Conservation (phyloP, 2,888 invertebrate genomes). For the Meganola albula region DNA sequence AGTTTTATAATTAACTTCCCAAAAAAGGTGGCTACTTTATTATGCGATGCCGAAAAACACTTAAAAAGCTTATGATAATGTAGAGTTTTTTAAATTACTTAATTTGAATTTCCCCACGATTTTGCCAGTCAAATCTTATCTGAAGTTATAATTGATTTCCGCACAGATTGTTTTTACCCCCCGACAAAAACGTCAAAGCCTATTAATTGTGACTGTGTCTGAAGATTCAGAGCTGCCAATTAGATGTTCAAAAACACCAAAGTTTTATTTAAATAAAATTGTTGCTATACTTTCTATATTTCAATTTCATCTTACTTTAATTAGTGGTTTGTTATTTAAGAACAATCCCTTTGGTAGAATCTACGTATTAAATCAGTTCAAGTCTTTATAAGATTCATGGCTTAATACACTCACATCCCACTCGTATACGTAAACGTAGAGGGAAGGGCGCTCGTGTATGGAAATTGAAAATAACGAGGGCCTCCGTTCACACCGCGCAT, state of each 20-base stretch:
- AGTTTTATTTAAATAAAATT: too few species aligned
- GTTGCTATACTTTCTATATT: too few species aligned
- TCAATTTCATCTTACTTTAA: too few species aligned
- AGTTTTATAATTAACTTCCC: too few species aligned
- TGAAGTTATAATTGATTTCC: constrained; percentile 25
- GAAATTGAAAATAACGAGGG: constrained; percentile 77
- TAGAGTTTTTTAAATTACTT: constrained; percentile 34
- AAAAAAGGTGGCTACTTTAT: too few species aligned
- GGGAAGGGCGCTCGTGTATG: constrained; percentile 67
- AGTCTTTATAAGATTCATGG: constrained; percentile 71
- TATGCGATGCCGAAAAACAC: constrained; percentile 35
- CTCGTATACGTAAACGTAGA: constrained; percentile 62
- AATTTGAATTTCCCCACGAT: constrained; percentile 35
- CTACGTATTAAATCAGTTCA: constrained; percentile 56
- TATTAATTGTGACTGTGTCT: too few species aligned
- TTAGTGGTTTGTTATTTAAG: too few species aligned
- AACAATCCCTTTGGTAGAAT: too few species aligned
- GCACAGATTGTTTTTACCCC: neutral
- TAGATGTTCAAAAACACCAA: too few species aligned
- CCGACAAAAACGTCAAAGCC: too few species aligned
- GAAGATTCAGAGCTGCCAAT: too few species aligned
- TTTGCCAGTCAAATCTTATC: constrained; percentile 25
- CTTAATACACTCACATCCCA: constrained; percentile 67
- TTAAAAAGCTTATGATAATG: constrained; percentile 41
- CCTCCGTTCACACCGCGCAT: constrained; percentile 69